Evolutionary conservation across 2,797 vertebrate genomes (phyloP).

Genomic region (Acipenser ruthenus): DNA sequence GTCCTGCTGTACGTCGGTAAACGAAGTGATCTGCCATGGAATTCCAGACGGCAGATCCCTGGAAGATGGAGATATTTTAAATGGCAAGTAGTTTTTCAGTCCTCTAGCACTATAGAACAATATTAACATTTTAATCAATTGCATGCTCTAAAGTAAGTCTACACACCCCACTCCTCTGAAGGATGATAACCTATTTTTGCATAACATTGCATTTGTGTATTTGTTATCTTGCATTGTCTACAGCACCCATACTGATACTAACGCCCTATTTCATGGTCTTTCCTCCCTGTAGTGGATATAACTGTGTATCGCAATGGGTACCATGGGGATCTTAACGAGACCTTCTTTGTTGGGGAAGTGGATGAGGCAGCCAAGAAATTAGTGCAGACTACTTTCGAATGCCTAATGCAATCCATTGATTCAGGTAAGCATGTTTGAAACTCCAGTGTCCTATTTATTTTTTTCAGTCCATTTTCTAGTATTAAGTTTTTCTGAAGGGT

Average conservation of each 20-base stretch:
- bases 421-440: constrained; percentile 63
- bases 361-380: constrained; percentile 85
- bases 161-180: no score
- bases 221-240: no score
- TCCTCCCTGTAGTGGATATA: constrained; percentile 81
- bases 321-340: constrained; percentile 96
- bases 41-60: constrained; percentile 90
- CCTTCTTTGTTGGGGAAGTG: constrained; percentile 88
- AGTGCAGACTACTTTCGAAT: constrained; percentile 92
- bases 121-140: no score
- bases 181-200: no score
- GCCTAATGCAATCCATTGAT: constrained; percentile 97
- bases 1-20: constrained; percentile 96
- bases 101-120: no score
- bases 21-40: constrained; percentile 97
- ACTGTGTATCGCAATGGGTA: constrained; percentile 95
- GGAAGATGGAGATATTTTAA: constrained; percentile 93
- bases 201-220: no score
- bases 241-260: no score
- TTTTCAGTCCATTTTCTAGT: no score
- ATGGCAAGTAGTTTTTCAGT: constrained; percentile 58
- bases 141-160: no score
- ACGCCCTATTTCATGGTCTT: neutral
- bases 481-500: neutral
- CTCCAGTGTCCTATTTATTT: neutral